phyloP scores from a whole-genome alignment of 2,797 vertebrate species.

The Rhabdomys pumilio region DNA sequence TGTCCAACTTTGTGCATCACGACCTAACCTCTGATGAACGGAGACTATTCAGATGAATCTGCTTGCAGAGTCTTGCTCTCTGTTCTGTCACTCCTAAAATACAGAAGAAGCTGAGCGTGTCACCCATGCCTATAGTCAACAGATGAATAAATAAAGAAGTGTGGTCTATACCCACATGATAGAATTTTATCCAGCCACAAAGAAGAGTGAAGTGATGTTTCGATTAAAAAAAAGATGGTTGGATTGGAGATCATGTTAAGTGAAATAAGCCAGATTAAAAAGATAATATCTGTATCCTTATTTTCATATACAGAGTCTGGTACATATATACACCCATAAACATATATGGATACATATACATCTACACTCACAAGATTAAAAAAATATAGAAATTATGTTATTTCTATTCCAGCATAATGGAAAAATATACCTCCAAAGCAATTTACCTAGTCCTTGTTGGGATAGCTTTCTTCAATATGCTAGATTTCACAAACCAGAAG shows the following conservation, averaged over 20 bases:
- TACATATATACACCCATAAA: not conserved
- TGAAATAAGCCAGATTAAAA: not conserved
- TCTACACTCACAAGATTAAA: not conserved
- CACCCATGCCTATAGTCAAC: not conserved
- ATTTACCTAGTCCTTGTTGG: not conserved
- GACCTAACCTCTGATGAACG: not conserved
- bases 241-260: not conserved
- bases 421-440: slow-evolving; percentile 1
- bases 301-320: not conserved
- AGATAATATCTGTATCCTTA: not conserved
- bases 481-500: slow-evolving; percentile 30
- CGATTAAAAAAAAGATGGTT: not conserved
- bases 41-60: not conserved
- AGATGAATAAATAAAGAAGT: not conserved
- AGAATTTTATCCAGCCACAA: not conserved
- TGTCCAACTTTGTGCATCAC: not conserved
- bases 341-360: not conserved
- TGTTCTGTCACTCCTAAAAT: not conserved
- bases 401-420: not conserved
- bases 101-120: not conserved
- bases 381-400: not conserved
- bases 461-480: not conserved
- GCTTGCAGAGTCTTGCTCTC: not conserved
- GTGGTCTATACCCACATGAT: not conserved
- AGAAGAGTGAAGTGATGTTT: not conserved